Percentiles rank a stretch among this genome's conserved stretches.
phyloP scores from a whole-genome alignment of 2,797 vertebrate genomes.

The Paramormyrops hopkinsi region DNA sequence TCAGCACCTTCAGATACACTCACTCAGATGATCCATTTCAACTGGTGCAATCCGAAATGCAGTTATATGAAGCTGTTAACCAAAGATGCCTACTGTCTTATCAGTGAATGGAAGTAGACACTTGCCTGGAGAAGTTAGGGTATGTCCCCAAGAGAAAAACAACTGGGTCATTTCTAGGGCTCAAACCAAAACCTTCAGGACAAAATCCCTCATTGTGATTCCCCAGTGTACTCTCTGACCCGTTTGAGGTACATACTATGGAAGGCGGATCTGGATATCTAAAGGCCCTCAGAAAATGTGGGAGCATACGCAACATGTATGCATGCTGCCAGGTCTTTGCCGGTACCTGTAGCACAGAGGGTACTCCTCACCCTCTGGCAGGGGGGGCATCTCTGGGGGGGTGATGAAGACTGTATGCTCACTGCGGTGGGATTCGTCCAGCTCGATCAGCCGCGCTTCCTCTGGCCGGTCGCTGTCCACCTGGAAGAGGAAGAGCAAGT shows the following conservation, averaged over 20 bases:
- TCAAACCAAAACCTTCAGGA: not conserved
- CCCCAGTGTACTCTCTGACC: not conserved
- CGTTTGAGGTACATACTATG: not conserved
- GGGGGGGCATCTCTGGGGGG: slow-evolving; percentile 86
- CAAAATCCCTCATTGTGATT: not conserved
- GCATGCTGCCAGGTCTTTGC: not conserved
- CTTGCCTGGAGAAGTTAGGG: not conserved
- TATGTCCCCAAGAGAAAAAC: not conserved
- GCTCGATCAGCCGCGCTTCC: slow-evolving; percentile 85
- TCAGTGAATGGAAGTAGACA: not conserved
- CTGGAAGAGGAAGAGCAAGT: slow-evolving; percentile 51
- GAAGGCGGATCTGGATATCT: not conserved
- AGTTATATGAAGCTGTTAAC: not conserved
- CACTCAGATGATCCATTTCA: slow-evolving; percentile 9
- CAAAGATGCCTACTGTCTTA: not conserved
- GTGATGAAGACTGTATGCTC: slow-evolving; percentile 98
- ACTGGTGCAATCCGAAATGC: not conserved
- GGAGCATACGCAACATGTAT: not conserved
- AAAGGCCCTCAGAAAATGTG: not conserved
- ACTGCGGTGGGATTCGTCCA: slow-evolving; percentile 91
- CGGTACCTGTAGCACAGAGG: slow-evolving; percentile 84
- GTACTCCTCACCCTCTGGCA: slow-evolving; percentile 85
- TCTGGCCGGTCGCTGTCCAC: slow-evolving; percentile 81
- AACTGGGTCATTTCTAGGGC: not conserved
- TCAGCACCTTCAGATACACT: not conserved